phyloP scores from a whole-genome alignment of 2,888 invertebrate genomes.

The Amphimallon solstitiale region DNA sequence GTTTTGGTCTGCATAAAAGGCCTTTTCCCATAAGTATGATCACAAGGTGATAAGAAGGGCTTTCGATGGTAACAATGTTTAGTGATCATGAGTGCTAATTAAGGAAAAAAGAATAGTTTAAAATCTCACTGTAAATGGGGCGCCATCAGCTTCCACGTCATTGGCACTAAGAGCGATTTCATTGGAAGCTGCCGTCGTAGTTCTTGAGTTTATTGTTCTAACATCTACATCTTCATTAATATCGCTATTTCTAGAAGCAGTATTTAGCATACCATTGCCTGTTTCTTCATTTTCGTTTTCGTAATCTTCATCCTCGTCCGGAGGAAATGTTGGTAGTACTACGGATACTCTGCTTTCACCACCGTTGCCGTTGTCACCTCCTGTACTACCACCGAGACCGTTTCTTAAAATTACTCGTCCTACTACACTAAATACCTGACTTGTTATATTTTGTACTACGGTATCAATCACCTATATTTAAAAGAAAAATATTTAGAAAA shows the following conservation, averaged over 20 bases:
- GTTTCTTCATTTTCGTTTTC: slow-evolving; percentile 61
- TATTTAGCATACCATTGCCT: slow-evolving; percentile 14
- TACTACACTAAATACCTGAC: slow-evolving; percentile 78
- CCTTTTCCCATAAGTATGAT: background rate
- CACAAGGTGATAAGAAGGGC: background rate
- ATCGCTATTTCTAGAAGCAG: background rate
- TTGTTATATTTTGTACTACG: slow-evolving; percentile 79
- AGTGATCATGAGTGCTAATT: slow-evolving; percentile 13
- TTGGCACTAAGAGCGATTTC: slow-evolving; percentile 33
- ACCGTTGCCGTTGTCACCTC: slow-evolving; percentile 62
- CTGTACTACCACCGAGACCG: slow-evolving; percentile 66
- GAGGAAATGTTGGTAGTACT: slow-evolving; percentile 74
- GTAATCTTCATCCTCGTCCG: slow-evolving; percentile 72
- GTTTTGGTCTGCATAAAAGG: slow-evolving; percentile 9
- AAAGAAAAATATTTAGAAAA: background rate
- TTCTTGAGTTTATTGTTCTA: slow-evolving; percentile 23
- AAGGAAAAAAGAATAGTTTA: slow-evolving; percentile 14
- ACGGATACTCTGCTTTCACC: slow-evolving; percentile 71
- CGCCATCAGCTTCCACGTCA: slow-evolving; percentile 25
- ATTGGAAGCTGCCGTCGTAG: slow-evolving; percentile 10
- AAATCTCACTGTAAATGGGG: slow-evolving; percentile 27
- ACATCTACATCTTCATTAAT: slow-evolving; percentile 12
- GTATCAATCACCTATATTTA: slow-evolving; percentile 75
- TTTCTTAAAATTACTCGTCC: slow-evolving; percentile 76
- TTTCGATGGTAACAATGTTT: slow-evolving; percentile 1